Conservation (phyloP, 2,113 vertebrate genomes). For the Kobus ellipsiprymnus region DNA sequence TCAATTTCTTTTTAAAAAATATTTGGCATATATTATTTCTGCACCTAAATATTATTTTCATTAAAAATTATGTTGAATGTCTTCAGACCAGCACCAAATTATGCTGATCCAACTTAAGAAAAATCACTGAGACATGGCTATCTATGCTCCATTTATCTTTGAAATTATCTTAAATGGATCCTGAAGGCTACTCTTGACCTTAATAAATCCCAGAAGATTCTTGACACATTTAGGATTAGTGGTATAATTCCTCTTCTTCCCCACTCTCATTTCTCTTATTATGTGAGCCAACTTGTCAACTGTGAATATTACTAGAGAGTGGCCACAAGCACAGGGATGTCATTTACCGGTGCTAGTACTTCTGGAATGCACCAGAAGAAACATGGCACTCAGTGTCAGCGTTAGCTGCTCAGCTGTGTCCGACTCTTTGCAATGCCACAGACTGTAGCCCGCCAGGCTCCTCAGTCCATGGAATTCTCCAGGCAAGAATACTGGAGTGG, state of each 20-base stretch:
- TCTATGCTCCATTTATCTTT: neutral
- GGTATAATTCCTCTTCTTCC: neutral
- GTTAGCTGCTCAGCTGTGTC: fast-evolving
- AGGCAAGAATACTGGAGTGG: neutral
- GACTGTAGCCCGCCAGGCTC: neutral
- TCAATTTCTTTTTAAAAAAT: neutral
- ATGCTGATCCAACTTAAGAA: neutral
- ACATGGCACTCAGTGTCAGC: neutral
- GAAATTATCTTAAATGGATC: conserved; percentile 14
- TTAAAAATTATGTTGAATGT: neutral
- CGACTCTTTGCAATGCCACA: neutral
- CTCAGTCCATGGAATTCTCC: neutral
- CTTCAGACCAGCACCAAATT: neutral
- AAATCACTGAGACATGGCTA: neutral
- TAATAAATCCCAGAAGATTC: neutral
- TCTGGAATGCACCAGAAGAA: neutral
- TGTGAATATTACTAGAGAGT: neutral
- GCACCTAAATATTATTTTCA: neutral
- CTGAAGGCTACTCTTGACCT: neutral
- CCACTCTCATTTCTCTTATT: neutral
- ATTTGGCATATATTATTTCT: conserved; percentile 6
- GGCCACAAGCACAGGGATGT: neutral
- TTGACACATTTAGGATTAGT: conserved; percentile 15
- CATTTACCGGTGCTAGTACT: neutral
- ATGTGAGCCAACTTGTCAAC: neutral